Percentiles rank a stretch among this genome's conserved stretches.
Evolutionary conservation across 2,888 invertebrate species (phyloP).

Genomic region (Caenorhabditis afra): DNA sequence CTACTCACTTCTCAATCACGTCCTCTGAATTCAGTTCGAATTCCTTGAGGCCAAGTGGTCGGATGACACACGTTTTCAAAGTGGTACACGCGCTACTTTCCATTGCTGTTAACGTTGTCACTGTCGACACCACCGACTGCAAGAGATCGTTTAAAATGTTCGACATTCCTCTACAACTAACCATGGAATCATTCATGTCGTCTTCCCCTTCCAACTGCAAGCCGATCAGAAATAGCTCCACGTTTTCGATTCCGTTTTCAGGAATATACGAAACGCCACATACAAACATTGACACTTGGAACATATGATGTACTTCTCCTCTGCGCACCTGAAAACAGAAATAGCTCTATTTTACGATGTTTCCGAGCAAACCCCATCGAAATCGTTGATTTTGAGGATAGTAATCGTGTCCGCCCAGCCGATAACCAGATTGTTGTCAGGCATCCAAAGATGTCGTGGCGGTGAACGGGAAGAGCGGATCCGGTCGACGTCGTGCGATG

Average conservation of each 20-base stretch:
- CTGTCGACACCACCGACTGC: slow-evolving; percentile 61
- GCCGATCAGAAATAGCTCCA: slow-evolving; percentile 76
- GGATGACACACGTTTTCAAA: slow-evolving; percentile 62
- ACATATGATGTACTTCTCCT: slow-evolving; percentile 65
- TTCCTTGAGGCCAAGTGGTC: slow-evolving; percentile 59
- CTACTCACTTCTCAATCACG: slow-evolving; percentile 47
- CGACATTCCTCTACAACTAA: slow-evolving; percentile 25
- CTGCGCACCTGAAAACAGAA: slow-evolving; percentile 10
- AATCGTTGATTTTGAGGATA: slow-evolving; percentile 60
- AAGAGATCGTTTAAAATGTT: slow-evolving; percentile 4
- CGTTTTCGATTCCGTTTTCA: slow-evolving; percentile 57
- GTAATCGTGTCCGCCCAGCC: slow-evolving; percentile 79
- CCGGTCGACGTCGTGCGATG: slow-evolving; percentile 71
- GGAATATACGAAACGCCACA: slow-evolving; percentile 74
- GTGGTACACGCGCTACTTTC: slow-evolving; percentile 44
- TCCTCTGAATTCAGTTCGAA: slow-evolving; percentile 64
- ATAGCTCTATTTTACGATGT: slow-evolving; percentile 3
- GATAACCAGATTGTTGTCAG: slow-evolving; percentile 70
- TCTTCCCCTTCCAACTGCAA: slow-evolving; percentile 65
- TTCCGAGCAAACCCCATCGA: slow-evolving; percentile 27
- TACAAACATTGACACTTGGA: slow-evolving; percentile 66
- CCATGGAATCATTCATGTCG: slow-evolving; percentile 65
- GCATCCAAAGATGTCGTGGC: slow-evolving; percentile 75
- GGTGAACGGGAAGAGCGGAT: slow-evolving; percentile 72
- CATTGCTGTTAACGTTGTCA: slow-evolving; percentile 48